Evolutionary conservation across 2,797 vertebrate species (phyloP).

Genomic region (Poecilia wingei): DNA sequence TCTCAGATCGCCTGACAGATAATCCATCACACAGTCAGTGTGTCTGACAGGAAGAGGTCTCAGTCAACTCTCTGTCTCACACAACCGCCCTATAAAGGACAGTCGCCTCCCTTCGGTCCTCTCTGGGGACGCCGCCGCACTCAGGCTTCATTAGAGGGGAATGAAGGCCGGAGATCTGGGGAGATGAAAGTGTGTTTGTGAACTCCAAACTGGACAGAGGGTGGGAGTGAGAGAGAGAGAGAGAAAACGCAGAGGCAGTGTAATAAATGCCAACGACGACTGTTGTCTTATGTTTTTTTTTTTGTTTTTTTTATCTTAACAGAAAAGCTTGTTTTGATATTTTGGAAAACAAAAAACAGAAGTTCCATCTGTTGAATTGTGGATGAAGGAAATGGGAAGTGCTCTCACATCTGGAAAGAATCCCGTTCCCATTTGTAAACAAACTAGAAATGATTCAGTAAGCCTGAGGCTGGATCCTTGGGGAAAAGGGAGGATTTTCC

Average conservation of each 20-base stretch:
- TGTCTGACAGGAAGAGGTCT: slow-evolving; percentile 76
- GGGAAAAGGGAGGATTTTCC: too few relatives aligned
- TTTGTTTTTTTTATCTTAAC: too few relatives aligned
- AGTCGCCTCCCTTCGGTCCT: slow-evolving; percentile 45
- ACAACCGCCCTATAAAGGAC: slow-evolving; percentile 61
- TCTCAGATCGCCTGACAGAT: slow-evolving; percentile 79
- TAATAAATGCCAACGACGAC: too few relatives aligned
- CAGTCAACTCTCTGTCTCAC: slow-evolving; percentile 39
- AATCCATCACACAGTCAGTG: slow-evolving; percentile 85
- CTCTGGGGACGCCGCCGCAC: slow-evolving; percentile 40
- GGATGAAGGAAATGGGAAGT: too few relatives aligned
- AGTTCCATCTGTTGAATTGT: too few relatives aligned
- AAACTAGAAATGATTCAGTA: too few relatives aligned
- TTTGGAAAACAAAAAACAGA: too few relatives aligned
- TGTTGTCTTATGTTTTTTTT: too few relatives aligned
- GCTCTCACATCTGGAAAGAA: too few relatives aligned
- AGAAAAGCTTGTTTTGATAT: too few relatives aligned
- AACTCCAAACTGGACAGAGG: not conserved
- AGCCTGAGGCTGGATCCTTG: too few relatives aligned
- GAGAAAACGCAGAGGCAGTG: not conserved
- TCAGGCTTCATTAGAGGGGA: slow-evolving; percentile 57
- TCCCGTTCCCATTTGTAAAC: too few relatives aligned
- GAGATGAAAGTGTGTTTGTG: slow-evolving; percentile 12
- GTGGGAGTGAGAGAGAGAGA: not conserved
- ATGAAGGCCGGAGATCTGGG: slow-evolving; percentile 27